A percentile compares a stretch with the other conserved stretches of the same genome.
Conservation (phyloP, 2,797 vertebrate genomes). For the Hoplostethus mediterraneus region DNA sequence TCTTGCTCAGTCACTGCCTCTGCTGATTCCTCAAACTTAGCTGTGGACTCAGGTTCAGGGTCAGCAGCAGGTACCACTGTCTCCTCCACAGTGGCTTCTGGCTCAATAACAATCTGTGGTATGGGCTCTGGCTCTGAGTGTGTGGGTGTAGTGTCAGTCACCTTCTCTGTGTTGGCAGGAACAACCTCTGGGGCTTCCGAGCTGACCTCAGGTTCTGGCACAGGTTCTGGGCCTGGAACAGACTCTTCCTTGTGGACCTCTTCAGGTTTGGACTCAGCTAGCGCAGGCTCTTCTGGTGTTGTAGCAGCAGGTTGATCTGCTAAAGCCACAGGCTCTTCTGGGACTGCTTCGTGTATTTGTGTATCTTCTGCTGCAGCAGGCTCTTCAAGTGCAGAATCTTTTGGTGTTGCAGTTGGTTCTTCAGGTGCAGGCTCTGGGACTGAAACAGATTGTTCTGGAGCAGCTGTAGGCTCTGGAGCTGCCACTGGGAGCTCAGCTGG, state of each 20-base stretch:
- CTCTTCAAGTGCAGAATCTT: conserved; percentile 17
- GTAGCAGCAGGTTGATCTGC: conserved; percentile 20
- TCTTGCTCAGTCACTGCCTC: conserved; percentile 22
- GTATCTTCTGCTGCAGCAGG: conserved; percentile 14
- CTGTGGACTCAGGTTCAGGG: conserved; percentile 30
- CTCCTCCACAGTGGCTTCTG: conserved; percentile 42
- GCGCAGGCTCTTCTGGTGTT: conserved; percentile 34
- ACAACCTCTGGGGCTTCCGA: conserved; percentile 36
- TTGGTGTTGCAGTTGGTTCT: neutral
- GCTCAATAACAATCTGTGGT: conserved; percentile 56
- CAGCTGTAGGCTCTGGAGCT: neutral
- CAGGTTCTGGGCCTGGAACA: conserved; percentile 36
- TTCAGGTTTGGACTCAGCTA: conserved; percentile 32
- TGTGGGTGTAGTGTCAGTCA: conserved; percentile 8
- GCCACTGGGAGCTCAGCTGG: neutral
- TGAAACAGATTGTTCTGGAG: conserved; percentile 8
- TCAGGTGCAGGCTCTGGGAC: neutral
- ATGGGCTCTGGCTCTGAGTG: conserved; percentile 48
- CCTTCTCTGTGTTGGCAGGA: conserved; percentile 36
- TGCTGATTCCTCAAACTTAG: conserved; percentile 12
- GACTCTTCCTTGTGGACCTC: conserved; percentile 43
- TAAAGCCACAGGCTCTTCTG: conserved; percentile 21
- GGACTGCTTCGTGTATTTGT: neutral
- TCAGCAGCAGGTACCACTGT: conserved; percentile 22
- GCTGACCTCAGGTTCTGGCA: conserved; percentile 35